Evolutionary conservation across 2,888 invertebrate species (phyloP), one percentile per base, ranked within the genome.

Genomic region (Zaprionus lineosus): DNA sequence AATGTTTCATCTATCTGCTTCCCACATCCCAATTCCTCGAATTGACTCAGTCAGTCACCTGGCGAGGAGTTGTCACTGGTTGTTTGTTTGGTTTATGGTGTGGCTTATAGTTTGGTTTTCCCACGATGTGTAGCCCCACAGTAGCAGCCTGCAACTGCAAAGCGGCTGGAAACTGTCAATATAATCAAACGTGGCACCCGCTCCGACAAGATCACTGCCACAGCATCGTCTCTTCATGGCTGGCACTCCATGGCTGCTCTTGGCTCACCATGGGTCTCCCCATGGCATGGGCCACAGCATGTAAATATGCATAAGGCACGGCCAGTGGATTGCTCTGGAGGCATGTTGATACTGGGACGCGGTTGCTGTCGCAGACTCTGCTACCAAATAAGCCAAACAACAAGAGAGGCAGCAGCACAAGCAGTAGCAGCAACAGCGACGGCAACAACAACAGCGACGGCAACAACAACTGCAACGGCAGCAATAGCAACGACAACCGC

Each of bases 181-280:
- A 59, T 70, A 82, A 81, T 81, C 84, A 75, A 75, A 78, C 76
- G 74, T 70, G 76, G 74, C 62, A 77, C 61, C 69, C 69, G 66
- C 51, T 43, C 18, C 61, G 84, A 78, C 84, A 78, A 84, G 78
- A 78, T 78, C 78, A 84, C 73, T 81, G 74, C 81, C 77, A 79
- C 31, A 57, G 47, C 44, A 8, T 24, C 29, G 15, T 5, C 21
- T 7, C 24, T 41, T 26, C 7, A 5, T 6, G 31, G 12, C 8
- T 5, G 21, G 21, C 21, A 21, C 4, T 21, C 7, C 7, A n/a
- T 28, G n/a, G 28, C n/a, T 28, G 28, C 9, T 28, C 4, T 29
- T 29, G 3, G 29, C 29, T 29, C 3, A 3, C n/a, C n/a, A n/a
- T n/a, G 29, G 31, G n/a, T n/a, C 12, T 14, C 12, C 3, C 29